Base-by-base conservation (phyloP, 2,888 invertebrate species). In the Chrysolina oricalcia region DNA sequence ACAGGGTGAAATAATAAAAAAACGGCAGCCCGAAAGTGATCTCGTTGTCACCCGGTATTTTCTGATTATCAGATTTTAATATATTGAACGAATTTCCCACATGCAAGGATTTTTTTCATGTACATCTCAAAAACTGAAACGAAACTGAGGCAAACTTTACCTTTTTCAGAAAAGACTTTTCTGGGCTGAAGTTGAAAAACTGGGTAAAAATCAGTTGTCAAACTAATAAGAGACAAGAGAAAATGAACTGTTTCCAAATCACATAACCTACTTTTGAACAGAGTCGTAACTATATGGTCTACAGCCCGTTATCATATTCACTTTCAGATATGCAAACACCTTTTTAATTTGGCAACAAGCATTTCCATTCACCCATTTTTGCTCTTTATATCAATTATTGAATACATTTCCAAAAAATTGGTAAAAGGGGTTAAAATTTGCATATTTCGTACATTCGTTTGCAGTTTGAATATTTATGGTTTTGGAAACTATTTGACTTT, bases 351-450 rank as follows among this genome's bases (percentile, higher is more conserved):
- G 59, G 4, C 50, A 35, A 11, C 15, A 59, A 59, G 27, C 23
- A 59, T 59, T 27, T 59, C 15, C 19, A 11, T 53, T 35, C 59
- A 59, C 59, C 59, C 13, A 59, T 59, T 59, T 59, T 56, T 59
- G 15, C 6, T 53, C 10, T 8, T 35, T 27, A 27, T 27, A 15
- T n/a, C 15, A 13, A 27, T n/a, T 35, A 59, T 11, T n/a, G 59
- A 27, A 59, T 11, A 19, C 23, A 21, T 53, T 59, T 59, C 11
- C 23, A 63, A 75, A 74, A 72, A 72, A 21, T 62, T 21, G 40
- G 27, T 35, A 35, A 75, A 72, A 56, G 56, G 48, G 75, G 75
- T 72, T 69, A 69, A 40, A 21, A 75, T 75, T 75, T 75, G 68
- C 72, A 75, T 75, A 27, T 17, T 68, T 41, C 46, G 27, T 43